Evolutionary conservation across 2,888 invertebrate genomes (phyloP).

Genomic region (Operophtera brumata): DNA sequence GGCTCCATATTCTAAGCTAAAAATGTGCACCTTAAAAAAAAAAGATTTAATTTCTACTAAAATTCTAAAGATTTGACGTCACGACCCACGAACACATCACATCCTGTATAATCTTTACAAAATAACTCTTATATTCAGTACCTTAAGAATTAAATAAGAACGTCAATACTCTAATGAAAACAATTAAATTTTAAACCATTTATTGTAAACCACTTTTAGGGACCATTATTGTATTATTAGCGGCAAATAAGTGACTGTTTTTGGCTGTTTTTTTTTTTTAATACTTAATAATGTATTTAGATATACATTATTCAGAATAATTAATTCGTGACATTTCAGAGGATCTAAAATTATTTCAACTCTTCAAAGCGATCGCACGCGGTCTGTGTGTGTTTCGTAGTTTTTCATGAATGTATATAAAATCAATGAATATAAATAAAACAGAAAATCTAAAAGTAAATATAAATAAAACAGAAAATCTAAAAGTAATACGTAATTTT

Average conservation of each 20-base stretch:
- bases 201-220: not conserved
- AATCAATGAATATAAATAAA: no score
- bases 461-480: no score
- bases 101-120: slow-evolving; percentile 1
- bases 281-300: not conserved
- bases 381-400: no score
- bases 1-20: not conserved
- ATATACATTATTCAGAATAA: no score
- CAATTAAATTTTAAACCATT: not conserved
- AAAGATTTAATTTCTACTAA: not conserved
- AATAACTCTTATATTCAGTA: slow-evolving; percentile 4
- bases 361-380: no score
- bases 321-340: no score
- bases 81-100: not conserved
- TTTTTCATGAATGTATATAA: no score
- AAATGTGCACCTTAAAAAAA: not conserved
- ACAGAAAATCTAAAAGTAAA: no score
- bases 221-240: not conserved
- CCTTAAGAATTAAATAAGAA: slow-evolving; percentile 22
- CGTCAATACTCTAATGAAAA: slow-evolving; percentile 4
- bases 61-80: not conserved
- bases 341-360: no score
- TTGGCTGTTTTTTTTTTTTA: no score
- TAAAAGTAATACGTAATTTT: no score
- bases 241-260: not conserved